phyloP scores from a whole-genome alignment of 2,797 vertebrate genomes.

The Alfaro cultratus region DNA sequence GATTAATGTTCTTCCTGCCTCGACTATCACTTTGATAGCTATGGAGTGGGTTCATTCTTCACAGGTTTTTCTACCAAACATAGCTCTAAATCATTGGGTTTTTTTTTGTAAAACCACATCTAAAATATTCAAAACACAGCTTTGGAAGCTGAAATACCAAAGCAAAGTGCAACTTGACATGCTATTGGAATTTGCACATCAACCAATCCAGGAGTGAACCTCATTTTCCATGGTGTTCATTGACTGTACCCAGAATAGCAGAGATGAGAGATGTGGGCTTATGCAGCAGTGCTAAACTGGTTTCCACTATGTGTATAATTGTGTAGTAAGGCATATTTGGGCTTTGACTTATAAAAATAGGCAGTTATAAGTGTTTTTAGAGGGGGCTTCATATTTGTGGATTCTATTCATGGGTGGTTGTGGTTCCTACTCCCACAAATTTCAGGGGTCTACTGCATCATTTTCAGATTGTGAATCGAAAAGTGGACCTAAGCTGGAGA shows the following conservation, averaged over 20 bases:
- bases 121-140: neutral
- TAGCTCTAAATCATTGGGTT: neutral
- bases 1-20: neutral
- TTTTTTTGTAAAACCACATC: neutral
- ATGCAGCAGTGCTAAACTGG: neutral
- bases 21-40: neutral
- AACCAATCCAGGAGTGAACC: neutral
- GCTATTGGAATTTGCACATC: neutral
- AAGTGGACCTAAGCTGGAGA: neutral
- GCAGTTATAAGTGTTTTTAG: neutral
- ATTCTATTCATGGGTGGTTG: neutral
- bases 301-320: neutral
- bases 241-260: neutral
- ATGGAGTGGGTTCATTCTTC: neutral
- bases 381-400: neutral
- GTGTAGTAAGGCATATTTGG: neutral
- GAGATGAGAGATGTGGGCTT: neutral
- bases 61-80: neutral
- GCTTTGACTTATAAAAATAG: neutral
- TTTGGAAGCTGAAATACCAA: neutral
- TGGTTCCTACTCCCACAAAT: neutral
- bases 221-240: neutral
- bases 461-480: neutral
- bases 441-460: neutral
- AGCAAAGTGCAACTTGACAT: neutral